A percentile compares a stretch with the other conserved stretches of the same genome.
phyloP scores from a whole-genome alignment of 2,113 vertebrate genomes.

The Clarias gariepinus region DNA sequence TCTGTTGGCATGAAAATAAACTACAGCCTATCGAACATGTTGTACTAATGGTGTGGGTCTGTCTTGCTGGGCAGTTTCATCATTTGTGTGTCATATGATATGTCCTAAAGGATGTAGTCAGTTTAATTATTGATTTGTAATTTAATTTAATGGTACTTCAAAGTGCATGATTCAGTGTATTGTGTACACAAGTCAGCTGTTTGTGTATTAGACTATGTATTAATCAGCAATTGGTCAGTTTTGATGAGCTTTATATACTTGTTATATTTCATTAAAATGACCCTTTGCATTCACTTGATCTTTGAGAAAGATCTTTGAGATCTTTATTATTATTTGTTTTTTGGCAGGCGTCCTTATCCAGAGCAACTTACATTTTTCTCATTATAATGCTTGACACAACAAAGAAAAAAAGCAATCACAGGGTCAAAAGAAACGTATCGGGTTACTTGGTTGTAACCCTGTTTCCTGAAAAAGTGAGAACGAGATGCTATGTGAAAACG shows the following conservation, averaged over 20 bases:
- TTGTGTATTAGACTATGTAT: not conserved
- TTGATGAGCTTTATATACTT: not conserved
- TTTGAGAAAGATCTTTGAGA: not conserved
- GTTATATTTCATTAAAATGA: not conserved
- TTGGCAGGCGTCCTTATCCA: too few relatives aligned
- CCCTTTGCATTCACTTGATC: not conserved
- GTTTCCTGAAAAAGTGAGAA: too few relatives aligned
- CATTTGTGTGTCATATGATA: not conserved
- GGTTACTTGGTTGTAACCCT: too few relatives aligned
- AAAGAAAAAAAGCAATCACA: too few relatives aligned
- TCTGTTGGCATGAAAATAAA: not conserved
- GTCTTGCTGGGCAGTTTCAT: not conserved
- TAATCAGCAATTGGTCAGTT: not conserved
- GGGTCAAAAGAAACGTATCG: too few relatives aligned
- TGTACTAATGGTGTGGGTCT: not conserved
- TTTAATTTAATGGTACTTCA: not conserved
- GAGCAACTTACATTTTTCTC: too few relatives aligned
- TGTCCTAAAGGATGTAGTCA: not conserved
- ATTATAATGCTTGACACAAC: too few relatives aligned
- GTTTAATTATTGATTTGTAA: not conserved
- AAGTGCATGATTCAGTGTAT: not conserved
- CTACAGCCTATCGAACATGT: not conserved
- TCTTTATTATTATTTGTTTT: too few relatives aligned
- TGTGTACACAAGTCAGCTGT: not conserved
- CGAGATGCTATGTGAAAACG: too few relatives aligned